These are phyloP conservation scores for Felis chaus DNA, from an alignment of 2,113 vertebrate genomes.

Conservation along the genomic window DNA sequence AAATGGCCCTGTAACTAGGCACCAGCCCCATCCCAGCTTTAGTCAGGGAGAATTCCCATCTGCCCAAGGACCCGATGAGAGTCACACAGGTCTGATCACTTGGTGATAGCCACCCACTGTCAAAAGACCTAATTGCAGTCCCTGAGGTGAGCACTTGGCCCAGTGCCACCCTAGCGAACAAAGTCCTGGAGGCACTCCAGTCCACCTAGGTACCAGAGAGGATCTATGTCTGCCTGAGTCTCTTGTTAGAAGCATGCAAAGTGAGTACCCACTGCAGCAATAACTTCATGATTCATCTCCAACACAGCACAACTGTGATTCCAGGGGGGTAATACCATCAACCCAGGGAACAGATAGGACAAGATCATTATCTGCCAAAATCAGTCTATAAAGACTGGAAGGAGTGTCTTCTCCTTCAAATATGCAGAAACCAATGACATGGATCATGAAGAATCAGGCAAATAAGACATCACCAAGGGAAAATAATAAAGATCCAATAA, in stretches of 20 bases:
- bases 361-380: not conserved
- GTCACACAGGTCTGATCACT: not conserved
- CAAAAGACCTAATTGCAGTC: not conserved
- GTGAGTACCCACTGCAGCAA: not conserved
- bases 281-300: not conserved
- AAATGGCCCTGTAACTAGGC: not conserved
- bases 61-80: not conserved
- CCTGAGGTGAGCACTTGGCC: not conserved
- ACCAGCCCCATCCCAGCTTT: not conserved
- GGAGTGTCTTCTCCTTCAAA: not conserved
- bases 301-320: not conserved
- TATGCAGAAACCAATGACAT: not conserved
- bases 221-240: not conserved
- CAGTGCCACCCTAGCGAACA: not conserved
- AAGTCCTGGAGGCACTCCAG: not conserved
- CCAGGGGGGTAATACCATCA: not conserved
- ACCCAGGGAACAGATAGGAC: not conserved
- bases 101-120: not conserved
- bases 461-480: not conserved
- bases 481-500: not conserved
- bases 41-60: not conserved
- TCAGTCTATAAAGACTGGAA: not conserved
- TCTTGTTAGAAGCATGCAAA: not conserved
- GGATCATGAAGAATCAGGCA: not conserved
- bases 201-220: not conserved